Evolutionary conservation across 2,113 vertebrate species (phyloP).

Genomic region (Uria lomvia): DNA sequence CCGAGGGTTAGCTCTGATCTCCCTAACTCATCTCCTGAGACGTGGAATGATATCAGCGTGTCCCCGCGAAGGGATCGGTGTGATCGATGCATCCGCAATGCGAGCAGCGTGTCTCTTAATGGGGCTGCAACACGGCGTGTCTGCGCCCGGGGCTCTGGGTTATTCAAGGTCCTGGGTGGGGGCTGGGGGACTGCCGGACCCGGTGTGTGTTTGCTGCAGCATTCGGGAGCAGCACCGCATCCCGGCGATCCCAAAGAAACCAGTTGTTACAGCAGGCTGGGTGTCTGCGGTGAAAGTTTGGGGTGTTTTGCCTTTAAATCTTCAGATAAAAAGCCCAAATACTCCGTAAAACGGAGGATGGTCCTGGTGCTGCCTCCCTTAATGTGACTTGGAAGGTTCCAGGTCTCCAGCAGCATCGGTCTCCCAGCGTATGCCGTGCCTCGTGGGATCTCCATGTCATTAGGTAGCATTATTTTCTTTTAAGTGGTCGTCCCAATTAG

Average conservation of each 20-base stretch:
- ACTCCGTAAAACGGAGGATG: accelerated
- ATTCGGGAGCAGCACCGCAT: not conserved
- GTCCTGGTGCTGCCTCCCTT: not conserved
- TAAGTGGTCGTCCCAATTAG: not conserved
- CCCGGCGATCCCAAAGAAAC: not conserved
- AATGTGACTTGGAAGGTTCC: not conserved
- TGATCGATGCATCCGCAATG: not conserved
- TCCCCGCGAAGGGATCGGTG: not conserved
- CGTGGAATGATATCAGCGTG: not conserved
- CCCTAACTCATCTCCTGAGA: not conserved
- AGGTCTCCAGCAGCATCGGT: not conserved
- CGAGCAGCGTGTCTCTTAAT: not conserved
- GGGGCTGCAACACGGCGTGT: not conserved
- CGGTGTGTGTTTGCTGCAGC: accelerated
- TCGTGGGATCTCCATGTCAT: not conserved
- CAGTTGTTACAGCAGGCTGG: not conserved
- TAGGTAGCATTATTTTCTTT: slow-evolving; percentile 13
- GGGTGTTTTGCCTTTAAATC: not conserved
- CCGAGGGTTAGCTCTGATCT: not conserved
- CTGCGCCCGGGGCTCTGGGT: not conserved
- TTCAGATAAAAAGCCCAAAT: not conserved
- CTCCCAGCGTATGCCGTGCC: not conserved
- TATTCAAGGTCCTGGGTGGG: not conserved
- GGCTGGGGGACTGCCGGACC: accelerated
- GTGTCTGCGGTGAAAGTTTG: not conserved